Evolutionary conservation across 2,888 invertebrate genomes (phyloP), one percentile per base, ranked within the genome.

Genomic region (Alloplasta piceator): DNA sequence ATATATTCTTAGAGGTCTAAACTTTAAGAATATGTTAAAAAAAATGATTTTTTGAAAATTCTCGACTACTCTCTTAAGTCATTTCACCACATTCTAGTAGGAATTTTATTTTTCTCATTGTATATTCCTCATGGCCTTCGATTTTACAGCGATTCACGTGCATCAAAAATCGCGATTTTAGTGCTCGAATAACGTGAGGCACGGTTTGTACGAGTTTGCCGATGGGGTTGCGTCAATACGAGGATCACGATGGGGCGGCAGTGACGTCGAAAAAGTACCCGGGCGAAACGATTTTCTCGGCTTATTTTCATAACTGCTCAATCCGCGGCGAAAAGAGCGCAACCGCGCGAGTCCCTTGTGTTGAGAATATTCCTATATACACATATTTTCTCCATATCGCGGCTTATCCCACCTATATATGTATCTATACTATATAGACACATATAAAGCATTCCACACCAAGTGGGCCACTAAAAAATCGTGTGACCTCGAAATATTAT

Each of bases 271-370:
- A 5, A 50, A 48, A 48, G 12, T 14, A 52, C 41, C 52, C 48
- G 56, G 72, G 50, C 58, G 72, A 58, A 72, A 68, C 80, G 76
- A 73, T 80, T 76, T 67, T 63, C 72, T 48, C 80, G 56, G 80
- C 71, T 80, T 80, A 80, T 80, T 80, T 80, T 80, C 76, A 80
- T 76, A 80, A 76, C 80, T 68, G 76, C 63, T 72, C 67, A 26
- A 26, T 26, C 26, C 26, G 26, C 67, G 50, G 55, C 72, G 63
- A 55, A 26, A 26, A 26, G 58, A 50, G 56, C 80, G 61, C 50
- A 26, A 26, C 76, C 72, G 63, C 55, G 38, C 56, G 10, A 16
- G 52, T 41, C 26, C 67, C 14, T 7, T 16, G 39, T 66, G 56
- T 26, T 26, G 26, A 26, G 26, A 3, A 26, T 26, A 26, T 71